Evolutionary conservation across 2,888 invertebrate species (phyloP).

Genomic region (Eremobia ochroleuca): DNA sequence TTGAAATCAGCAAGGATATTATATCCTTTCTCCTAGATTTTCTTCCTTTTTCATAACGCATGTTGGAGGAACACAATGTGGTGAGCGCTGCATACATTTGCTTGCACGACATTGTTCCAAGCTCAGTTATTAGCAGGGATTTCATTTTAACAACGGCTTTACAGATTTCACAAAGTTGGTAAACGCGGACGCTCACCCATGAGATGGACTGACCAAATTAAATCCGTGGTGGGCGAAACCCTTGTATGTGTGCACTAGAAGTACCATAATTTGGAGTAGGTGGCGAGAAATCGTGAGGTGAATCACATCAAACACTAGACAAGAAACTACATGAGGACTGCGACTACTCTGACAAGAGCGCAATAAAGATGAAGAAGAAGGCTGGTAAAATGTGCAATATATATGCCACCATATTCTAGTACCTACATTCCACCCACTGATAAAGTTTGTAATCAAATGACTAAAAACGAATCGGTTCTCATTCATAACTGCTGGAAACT

Average conservation of each 20-base stretch:
- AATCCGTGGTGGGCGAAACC: not conserved
- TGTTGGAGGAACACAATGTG: not conserved
- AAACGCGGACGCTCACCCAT: not conserved
- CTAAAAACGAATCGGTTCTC: not conserved
- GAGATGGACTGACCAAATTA: too few relatives aligned
- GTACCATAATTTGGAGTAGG: not conserved
- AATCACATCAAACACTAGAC: not conserved
- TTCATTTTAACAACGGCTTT: not conserved
- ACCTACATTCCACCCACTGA: not conserved
- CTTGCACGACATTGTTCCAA: not conserved
- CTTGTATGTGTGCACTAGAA: not conserved
- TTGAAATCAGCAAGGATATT: not conserved
- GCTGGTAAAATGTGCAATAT: not conserved
- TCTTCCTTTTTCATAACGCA: not conserved
- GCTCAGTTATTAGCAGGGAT: not conserved
- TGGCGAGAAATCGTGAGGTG: not conserved
- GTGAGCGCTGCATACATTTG: too few relatives aligned
- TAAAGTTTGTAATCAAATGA: too few relatives aligned
- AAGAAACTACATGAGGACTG: not conserved
- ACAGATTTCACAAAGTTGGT: not conserved
- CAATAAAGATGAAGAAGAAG: not conserved
- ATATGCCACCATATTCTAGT: not conserved
- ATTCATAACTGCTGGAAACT: not conserved
- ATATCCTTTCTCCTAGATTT: not conserved
- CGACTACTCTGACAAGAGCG: not conserved